phyloP scores from a whole-genome alignment of 2,113 vertebrate genomes.

The Sula dactylatra region DNA sequence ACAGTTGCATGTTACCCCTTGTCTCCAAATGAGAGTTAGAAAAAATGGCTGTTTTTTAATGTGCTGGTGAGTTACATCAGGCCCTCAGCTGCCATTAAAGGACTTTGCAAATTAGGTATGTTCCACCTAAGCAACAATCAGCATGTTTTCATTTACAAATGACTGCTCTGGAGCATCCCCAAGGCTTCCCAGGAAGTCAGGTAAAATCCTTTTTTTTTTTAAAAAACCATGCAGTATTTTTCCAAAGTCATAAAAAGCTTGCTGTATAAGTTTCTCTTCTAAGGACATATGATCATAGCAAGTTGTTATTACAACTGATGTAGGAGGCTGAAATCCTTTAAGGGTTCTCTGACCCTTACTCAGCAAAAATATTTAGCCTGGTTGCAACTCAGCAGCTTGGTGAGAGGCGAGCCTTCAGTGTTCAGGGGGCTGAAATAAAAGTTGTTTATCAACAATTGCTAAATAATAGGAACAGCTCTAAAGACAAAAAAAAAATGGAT shows the following conservation, averaged over 20 bases:
- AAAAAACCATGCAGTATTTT: neutral
- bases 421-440: neutral
- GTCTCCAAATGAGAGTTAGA: neutral
- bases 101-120: neutral
- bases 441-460: neutral
- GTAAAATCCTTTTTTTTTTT: neutral
- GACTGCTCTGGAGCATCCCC: neutral
- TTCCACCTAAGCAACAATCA: conserved; percentile 15
- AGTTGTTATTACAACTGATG: neutral
- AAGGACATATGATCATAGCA: neutral
- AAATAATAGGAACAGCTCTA: neutral
- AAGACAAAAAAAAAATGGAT: neutral
- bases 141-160: neutral
- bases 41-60: neutral
- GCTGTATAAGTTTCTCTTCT: neutral
- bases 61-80: neutral
- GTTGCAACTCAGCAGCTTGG: neutral
- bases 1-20: neutral
- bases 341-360: conserved; percentile 2
- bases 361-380: neutral
- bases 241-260: neutral
- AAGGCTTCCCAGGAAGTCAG: neutral
- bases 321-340: neutral
- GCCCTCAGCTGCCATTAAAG: neutral
- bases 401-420: rapidly evolving